Evolutionary conservation across 2,797 vertebrate species (phyloP), one percentile per base, ranked within the genome.

Genomic region (Strix occidentalis): DNA sequence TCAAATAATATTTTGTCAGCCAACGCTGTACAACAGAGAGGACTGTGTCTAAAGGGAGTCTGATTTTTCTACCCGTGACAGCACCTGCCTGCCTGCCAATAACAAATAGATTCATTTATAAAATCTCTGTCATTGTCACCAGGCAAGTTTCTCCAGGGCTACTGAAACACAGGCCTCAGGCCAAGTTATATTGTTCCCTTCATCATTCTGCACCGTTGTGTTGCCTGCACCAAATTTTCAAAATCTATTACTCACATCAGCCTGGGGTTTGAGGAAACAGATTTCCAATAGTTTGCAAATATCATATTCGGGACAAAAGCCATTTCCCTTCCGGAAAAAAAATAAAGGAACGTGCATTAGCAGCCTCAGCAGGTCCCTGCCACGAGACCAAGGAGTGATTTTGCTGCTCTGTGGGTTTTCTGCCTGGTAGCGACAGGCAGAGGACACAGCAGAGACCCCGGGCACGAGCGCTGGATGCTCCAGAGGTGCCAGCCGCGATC

Each of bases 51-150:
- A 37, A 90, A 31, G 79, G 72, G 69, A 95, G 33, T 6, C 71
- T 50, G 69, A 12, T 78, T 68, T 57, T 7, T 78, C 84, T 74
- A 37, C 78, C 89, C 23, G 1, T 74, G 91, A 80, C 23, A 6
- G 18, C 5, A 51, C 78, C 71, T 64, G 65, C 29, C 91, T 87
- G 74, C 84, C 76, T 93, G 93, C 94, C 95, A 91, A 82, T 81
- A 91, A 76, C 87, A 91, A 91, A 95, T 18, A 90, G 82, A 88
- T 84, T 82, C 91, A 78, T 93, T 95, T 95, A 86, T 69, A 91
- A 88, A 91, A 94, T 39, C 76, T 51, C 85, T 89, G 87, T 88
- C 94, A 43, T 10, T 86, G 87, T 96, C 96, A 96, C 94, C 65
- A 58, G 83, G 83, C 69, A 76, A 37, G 91, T 63, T 91, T 56